phyloP scores from a whole-genome alignment of 1,140 invertebrate species.

The Camponotus vicinus region DNA sequence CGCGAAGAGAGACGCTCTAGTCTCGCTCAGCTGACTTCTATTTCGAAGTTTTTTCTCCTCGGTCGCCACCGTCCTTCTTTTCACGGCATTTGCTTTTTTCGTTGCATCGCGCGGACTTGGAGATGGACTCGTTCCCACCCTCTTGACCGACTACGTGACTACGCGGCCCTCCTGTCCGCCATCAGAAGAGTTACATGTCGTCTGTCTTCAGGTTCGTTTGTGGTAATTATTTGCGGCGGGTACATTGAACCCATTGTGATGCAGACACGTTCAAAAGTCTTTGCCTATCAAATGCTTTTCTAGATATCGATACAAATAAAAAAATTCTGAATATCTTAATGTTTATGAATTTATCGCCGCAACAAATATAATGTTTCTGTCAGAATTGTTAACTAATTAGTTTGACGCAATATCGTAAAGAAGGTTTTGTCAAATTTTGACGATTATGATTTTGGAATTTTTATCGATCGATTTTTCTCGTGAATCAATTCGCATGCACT shows the following conservation, averaged over 20 bases:
- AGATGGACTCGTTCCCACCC: conserved; percentile 67
- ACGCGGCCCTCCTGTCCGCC: conserved; percentile 45
- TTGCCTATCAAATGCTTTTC: conserved; percentile 12
- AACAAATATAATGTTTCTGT: neutral
- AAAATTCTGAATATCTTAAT: neutral
- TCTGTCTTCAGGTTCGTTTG: conserved; percentile 75
- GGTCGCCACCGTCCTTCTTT: conserved; percentile 60
- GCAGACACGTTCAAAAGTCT: conserved; percentile 34
- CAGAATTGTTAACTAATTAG: neutral
- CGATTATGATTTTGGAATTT: neutral
- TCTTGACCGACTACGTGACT: conserved; percentile 71
- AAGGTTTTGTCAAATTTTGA: neutral
- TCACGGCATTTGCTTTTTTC: conserved; percentile 68
- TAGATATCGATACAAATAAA: neutral
- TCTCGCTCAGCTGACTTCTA: conserved; percentile 63
- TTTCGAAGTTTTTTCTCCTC: conserved; percentile 55
- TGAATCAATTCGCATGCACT: neutral
- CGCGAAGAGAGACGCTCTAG: conserved; percentile 63
- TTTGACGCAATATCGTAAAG: neutral
- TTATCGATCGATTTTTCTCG: neutral
- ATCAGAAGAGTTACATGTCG: conserved; percentile 65
- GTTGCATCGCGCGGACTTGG: conserved; percentile 38
- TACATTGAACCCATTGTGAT: conserved; percentile 75
- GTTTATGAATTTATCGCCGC: neutral
- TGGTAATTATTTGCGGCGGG: conserved; percentile 74